These are phyloP conservation scores for Drosophila sp. DNA, from an alignment of 1,140 invertebrate genomes.

Conservation along the genomic window DNA sequence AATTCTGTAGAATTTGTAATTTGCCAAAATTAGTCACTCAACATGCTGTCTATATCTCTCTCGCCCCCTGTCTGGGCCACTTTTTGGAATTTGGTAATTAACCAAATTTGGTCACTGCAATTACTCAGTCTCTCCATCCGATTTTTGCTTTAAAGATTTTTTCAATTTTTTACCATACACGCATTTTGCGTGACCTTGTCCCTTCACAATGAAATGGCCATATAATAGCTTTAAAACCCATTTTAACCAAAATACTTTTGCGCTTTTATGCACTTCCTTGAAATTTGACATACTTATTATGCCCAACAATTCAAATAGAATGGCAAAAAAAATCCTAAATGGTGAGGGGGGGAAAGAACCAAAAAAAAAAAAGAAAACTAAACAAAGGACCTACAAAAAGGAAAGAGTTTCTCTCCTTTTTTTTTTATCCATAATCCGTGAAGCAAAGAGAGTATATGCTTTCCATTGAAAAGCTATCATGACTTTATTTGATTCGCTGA, in stretches of 20 bases:
- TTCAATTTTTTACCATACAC: not conserved
- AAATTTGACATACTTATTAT: constrained; percentile 14
- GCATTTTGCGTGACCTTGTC: not conserved
- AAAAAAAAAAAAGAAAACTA: constrained; percentile 8
- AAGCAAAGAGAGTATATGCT: not conserved
- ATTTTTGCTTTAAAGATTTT: not conserved
- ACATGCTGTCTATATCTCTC: not conserved
- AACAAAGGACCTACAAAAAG: not conserved
- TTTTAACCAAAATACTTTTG: constrained; percentile 9
- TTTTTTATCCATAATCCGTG: not conserved
- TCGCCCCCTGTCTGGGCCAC: not conserved
- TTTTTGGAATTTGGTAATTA: not conserved
- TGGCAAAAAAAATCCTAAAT: not conserved
- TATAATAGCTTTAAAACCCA: constrained; percentile 11
- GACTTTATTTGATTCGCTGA: not conserved
- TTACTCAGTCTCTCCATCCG: not conserved
- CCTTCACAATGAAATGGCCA: not conserved
- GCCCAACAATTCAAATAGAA: constrained; percentile 11
- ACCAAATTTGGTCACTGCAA: not conserved
- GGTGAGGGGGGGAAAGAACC: too few relatives aligned
- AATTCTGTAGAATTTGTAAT: constrained; percentile 27
- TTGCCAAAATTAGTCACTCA: constrained; percentile 6
- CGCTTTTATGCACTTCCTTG: constrained; percentile 13
- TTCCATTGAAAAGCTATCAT: not conserved
- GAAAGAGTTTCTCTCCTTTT: not conserved